phyloP scores from a whole-genome alignment of 2,888 invertebrate genomes.

The Folsomia candida region DNA sequence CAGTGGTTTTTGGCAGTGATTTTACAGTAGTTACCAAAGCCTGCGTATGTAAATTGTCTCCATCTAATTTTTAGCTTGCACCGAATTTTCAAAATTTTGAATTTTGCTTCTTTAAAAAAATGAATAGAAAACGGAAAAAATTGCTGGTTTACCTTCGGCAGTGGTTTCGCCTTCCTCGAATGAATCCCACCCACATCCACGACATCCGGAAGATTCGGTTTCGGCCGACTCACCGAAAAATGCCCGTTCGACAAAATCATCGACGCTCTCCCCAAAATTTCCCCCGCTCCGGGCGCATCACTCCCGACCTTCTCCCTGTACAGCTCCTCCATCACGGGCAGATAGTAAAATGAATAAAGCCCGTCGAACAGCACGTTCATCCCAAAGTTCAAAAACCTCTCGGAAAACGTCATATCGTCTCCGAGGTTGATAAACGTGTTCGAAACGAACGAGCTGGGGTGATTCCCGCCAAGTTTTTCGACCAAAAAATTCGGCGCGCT shows the following conservation, averaged over 20 bases:
- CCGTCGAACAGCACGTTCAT: not conserved
- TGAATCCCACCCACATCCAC: conserved; percentile 52
- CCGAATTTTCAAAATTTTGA: too few species aligned
- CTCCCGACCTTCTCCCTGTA: conserved; percentile 54
- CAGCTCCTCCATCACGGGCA: not conserved
- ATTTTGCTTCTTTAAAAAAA: too few species aligned
- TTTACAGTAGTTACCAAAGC: too few species aligned
- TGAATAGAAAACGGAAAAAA: too few species aligned
- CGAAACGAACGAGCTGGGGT: conserved; percentile 52
- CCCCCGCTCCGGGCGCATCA: conserved; percentile 36
- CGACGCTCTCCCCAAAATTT: conserved; percentile 34
- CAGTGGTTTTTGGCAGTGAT: too few species aligned
- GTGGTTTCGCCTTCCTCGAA: conserved; percentile 40
- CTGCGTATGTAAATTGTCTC: too few species aligned
- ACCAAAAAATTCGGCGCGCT: conserved; percentile 9
- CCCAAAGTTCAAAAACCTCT: not conserved
- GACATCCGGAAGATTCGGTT: conserved; percentile 50
- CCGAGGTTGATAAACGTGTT: conserved; percentile 50
- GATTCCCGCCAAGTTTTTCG: conserved; percentile 41
- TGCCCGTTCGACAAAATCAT: conserved; percentile 50
- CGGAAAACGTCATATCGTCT: not conserved
- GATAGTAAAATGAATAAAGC: not conserved
- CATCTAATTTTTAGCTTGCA: too few species aligned
- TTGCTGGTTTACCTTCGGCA: too few species aligned
- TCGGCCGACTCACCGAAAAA: conserved; percentile 39